Evolutionary conservation across 2,113 vertebrate genomes (phyloP).

Genomic region (Apeltes quadracus): DNA sequence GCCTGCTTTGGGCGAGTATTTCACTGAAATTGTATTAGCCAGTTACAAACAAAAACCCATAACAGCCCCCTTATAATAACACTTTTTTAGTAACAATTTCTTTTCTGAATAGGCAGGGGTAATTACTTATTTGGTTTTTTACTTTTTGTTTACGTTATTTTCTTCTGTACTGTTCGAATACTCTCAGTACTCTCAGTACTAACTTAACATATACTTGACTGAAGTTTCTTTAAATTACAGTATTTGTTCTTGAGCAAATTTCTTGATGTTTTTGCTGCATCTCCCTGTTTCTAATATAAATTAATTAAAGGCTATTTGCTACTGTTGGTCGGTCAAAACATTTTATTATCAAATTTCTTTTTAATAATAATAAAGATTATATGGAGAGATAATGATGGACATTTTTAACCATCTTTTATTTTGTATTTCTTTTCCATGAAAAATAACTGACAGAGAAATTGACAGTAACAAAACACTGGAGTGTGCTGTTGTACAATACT

Average conservation of each 20-base stretch:
- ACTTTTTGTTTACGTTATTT: too few relatives aligned
- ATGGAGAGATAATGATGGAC: background rate
- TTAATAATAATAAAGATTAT: too few relatives aligned
- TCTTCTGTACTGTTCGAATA: too few relatives aligned
- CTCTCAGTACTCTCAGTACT: too few relatives aligned
- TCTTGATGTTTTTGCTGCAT: background rate
- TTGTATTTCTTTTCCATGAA: background rate
- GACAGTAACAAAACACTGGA: slow-evolving; percentile 19
- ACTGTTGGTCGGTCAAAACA: background rate
- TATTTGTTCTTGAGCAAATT: background rate
- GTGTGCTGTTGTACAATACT: slow-evolving; percentile 49
- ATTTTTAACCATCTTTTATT: background rate
- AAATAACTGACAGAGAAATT: background rate
- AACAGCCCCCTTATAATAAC: background rate
- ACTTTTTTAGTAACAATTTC: background rate
- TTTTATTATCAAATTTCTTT: background rate
- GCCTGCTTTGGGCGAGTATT: background rate
- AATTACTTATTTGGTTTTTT: too few relatives aligned
- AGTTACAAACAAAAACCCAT: too few relatives aligned
- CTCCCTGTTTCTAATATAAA: background rate
- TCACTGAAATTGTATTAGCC: background rate
- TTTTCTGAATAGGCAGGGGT: background rate
- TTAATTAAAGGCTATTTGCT: background rate
- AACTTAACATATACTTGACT: too few relatives aligned
- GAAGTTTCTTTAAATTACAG: background rate